A percentile compares a stretch with the other conserved stretches of the same genome.
Evolutionary conservation across 2,797 vertebrate genomes (phyloP).

Genomic region (Gephyroberyx darwinii): DNA sequence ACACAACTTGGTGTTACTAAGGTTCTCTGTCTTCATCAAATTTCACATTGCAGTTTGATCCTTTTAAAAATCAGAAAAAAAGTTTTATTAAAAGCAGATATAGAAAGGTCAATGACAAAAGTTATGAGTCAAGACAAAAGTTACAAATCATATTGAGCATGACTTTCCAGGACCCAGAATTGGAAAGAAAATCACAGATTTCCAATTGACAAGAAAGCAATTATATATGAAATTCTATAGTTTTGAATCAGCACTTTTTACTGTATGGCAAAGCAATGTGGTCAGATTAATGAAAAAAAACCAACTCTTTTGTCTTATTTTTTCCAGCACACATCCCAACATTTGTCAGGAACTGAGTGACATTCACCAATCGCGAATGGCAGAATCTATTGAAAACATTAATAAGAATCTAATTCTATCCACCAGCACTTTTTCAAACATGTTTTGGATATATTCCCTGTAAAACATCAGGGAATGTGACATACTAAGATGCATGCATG

Average conservation of each 20-base stretch:
- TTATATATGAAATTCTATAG: not conserved
- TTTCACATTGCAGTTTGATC: slow-evolving; percentile 38
- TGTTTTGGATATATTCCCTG: slow-evolving; percentile 35
- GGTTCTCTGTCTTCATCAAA: slow-evolving; percentile 26
- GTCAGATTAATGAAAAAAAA: slow-evolving; percentile 35
- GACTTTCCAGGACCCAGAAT: slow-evolving; percentile 23
- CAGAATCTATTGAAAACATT: slow-evolving; percentile 92
- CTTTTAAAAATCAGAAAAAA: slow-evolving; percentile 25
- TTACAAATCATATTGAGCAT: slow-evolving; percentile 4
- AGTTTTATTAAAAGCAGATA: not conserved
- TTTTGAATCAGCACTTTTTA: slow-evolving; percentile 30
- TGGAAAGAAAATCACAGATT: slow-evolving; percentile 16
- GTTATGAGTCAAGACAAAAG: slow-evolving; percentile 48
- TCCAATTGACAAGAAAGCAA: not conserved
- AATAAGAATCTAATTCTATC: slow-evolving; percentile 50
- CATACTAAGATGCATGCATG: slow-evolving; percentile 75
- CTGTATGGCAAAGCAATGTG: slow-evolving; percentile 24
- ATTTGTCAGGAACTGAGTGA: slow-evolving; percentile 78
- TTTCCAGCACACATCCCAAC: slow-evolving; percentile 77
- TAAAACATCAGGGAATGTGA: slow-evolving; percentile 58
- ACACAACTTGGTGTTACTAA: slow-evolving; percentile 36
- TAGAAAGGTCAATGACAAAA: slow-evolving; percentile 46
- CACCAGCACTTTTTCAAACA: slow-evolving; percentile 52
- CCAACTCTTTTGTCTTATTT: slow-evolving; percentile 62
- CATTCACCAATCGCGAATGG: slow-evolving; percentile 86